Evolutionary conservation across 2,888 invertebrate species (phyloP).

Genomic region (Xanthorhoe designata): DNA sequence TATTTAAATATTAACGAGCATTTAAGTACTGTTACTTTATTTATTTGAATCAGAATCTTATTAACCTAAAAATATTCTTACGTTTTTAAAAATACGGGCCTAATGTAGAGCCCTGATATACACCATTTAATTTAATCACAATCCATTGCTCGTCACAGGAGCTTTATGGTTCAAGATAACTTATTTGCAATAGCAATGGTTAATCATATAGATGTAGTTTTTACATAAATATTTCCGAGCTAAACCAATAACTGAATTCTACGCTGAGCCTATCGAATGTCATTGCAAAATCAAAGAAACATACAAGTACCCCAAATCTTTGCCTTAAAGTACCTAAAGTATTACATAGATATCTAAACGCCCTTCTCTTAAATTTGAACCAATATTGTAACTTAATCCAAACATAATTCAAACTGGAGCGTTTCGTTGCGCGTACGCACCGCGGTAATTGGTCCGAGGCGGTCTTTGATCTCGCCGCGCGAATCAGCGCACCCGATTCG

Average conservation of each 20-base stretch:
- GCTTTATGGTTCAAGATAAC: no score
- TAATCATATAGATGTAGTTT: no score
- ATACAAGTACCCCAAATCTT: no score
- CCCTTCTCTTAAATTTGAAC: conserved; percentile 27
- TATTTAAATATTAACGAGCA: no score
- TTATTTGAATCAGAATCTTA: no score
- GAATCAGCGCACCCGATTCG: conserved; percentile 69
- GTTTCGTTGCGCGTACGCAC: conserved; percentile 71
- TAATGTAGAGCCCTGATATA: background rate
- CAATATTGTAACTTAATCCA: conserved; percentile 45
- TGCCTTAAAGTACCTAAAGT: no score
- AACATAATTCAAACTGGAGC: conserved; percentile 66
- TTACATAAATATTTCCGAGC: no score
- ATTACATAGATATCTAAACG: background rate
- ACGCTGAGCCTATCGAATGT: background rate
- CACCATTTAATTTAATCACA: background rate
- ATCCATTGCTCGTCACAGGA: no score
- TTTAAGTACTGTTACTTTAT: no score
- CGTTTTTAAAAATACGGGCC: background rate
- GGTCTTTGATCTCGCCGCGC: conserved; percentile 77
- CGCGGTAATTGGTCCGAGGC: conserved; percentile 66
- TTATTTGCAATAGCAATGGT: no score
- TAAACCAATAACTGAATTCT: no score
- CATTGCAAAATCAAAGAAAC: background rate
- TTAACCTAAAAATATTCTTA: no score